Conservation (phyloP, 2,888 invertebrate species). For the Cataglyphis rosenhaueri region DNA sequence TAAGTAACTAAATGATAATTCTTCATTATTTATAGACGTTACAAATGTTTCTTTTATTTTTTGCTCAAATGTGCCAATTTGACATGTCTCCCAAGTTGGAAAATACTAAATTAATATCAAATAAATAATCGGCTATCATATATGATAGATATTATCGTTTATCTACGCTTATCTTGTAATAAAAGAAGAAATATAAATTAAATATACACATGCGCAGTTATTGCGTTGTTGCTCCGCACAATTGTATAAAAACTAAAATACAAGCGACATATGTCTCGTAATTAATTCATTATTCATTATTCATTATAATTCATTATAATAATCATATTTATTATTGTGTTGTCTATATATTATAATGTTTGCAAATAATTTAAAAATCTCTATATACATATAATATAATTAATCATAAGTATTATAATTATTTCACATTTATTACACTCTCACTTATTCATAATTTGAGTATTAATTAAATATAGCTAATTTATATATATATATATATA, state of each 20-base stretch:
- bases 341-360: neutral
- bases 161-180: neutral
- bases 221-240: too few relatives aligned
- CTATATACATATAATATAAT: neutral
- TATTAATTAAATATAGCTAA: conserved; percentile 1
- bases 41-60: neutral
- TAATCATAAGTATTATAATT: conserved; percentile 4
- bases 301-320: too few relatives aligned
- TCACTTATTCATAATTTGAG: neutral
- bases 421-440: neutral
- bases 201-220: neutral
- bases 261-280: neutral
- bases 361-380: neutral
- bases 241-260: neutral
- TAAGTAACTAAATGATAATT: neutral
- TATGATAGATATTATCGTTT: conserved; percentile 1
- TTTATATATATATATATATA: neutral
- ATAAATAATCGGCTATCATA: neutral
- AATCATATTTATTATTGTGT: too few relatives aligned
- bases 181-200: neutral
- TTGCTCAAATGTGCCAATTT: neutral
- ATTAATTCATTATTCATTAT: conserved; percentile 6
- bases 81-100: neutral
- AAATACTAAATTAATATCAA: neutral
- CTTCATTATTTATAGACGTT: conserved; percentile 9